Evolutionary conservation across 2,797 vertebrate species (phyloP).

Genomic region (Cynodonichthys magdalenae): DNA sequence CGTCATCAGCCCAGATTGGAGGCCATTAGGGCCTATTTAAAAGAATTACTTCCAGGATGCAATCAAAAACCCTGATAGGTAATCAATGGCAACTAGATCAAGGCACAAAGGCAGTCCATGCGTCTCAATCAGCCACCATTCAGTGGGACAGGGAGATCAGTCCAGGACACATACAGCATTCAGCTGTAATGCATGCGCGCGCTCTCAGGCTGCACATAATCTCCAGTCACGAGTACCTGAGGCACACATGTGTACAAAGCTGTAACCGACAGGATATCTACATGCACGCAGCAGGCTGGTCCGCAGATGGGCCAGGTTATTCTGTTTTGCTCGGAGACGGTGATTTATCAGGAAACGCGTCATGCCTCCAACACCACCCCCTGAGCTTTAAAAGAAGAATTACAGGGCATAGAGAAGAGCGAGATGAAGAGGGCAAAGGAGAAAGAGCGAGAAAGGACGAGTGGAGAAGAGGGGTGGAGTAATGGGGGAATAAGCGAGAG

Average conservation of each 20-base stretch:
- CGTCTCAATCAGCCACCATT: conserved; percentile 82
- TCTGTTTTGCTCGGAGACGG: conserved; percentile 58
- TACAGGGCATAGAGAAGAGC: conserved; percentile 66
- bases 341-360: conserved; percentile 66
- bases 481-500: conserved; percentile 69
- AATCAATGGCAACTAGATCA: conserved; percentile 85
- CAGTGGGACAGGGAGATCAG: conserved; percentile 75
- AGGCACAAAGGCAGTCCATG: conserved; percentile 79
- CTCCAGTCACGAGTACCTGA: conserved; percentile 44
- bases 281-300: conserved; percentile 48
- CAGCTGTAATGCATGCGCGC: conserved; percentile 28
- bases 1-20: conserved; percentile 80
- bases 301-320: conserved; percentile 53
- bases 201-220: conserved; percentile 19
- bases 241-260: conserved; percentile 14
- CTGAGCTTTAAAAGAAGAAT: conserved; percentile 70
- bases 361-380: conserved; percentile 64
- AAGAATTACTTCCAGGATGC: conserved; percentile 84
- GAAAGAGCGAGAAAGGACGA: conserved; percentile 46
- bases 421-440: conserved; percentile 34
- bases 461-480: conserved; percentile 25
- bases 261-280: conserved; percentile 21
- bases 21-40: conserved; percentile 84
- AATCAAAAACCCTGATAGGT: conserved; percentile 85
- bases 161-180: conserved; percentile 61